Percentiles rank a stretch among this genome's conserved stretches.
Evolutionary conservation across 2,113 vertebrate species (phyloP).

Genomic region (Bungarus multicinctus): DNA sequence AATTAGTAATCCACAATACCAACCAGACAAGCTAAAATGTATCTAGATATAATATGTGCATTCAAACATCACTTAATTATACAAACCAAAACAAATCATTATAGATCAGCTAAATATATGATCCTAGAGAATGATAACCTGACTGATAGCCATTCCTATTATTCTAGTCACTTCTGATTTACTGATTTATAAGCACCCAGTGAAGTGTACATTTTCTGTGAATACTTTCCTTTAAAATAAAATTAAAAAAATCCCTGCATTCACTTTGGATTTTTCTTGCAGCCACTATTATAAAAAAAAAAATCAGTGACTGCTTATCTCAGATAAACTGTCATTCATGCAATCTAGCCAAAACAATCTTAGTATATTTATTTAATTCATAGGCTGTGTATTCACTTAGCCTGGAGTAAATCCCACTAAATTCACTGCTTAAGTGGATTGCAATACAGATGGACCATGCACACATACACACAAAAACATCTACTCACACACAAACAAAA

Average conservation of each 20-base stretch:
- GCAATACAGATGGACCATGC: background rate
- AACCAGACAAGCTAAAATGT: background rate
- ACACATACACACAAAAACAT: background rate
- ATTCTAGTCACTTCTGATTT: background rate
- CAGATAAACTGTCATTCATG: background rate
- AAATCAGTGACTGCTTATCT: background rate
- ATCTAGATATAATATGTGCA: background rate
- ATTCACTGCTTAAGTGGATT: background rate
- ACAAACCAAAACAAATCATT: background rate
- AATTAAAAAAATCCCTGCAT: background rate
- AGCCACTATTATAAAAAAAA: background rate
- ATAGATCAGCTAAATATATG: background rate
- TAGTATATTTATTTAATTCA: background rate
- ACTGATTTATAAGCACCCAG: background rate
- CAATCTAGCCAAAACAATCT: background rate
- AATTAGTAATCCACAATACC: background rate
- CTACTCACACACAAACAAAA: background rate
- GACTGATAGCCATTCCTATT: background rate
- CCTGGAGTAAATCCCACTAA: background rate
- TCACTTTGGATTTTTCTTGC: background rate
- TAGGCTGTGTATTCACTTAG: background rate
- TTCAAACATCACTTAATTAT: background rate
- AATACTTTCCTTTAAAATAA: background rate
- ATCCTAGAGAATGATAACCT: background rate
- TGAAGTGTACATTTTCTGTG: background rate